phyloP scores from a whole-genome alignment of 2,888 invertebrate species.

The Stictocephala bisonia region DNA sequence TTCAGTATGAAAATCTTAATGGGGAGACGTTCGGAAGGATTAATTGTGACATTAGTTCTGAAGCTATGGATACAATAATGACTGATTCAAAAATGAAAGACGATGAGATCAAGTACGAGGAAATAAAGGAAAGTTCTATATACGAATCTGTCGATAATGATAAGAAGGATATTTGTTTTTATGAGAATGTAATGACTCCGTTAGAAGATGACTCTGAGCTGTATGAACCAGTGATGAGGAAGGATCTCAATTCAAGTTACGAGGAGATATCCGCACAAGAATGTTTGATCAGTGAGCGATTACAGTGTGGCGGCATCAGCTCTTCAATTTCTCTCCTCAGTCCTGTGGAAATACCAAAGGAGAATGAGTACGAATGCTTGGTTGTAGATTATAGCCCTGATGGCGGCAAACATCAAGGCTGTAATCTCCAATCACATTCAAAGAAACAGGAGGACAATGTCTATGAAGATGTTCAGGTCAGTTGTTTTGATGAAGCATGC shows the following conservation, averaged over 20 bases:
- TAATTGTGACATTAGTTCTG: constrained; percentile 22
- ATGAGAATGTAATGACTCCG: constrained; percentile 37
- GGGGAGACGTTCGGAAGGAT: constrained; percentile 26
- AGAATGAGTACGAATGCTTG: constrained; percentile 52
- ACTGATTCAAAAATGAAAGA: constrained; percentile 18
- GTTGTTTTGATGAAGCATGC: constrained; percentile 2
- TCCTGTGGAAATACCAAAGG: constrained; percentile 46
- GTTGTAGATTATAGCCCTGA: constrained; percentile 53
- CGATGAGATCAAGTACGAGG: constrained; percentile 46
- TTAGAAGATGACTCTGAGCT: constrained; percentile 40
- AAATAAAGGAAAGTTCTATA: constrained; percentile 46
- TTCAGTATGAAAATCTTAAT: constrained; percentile 44
- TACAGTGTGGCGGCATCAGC: constrained; percentile 42
- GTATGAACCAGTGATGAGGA: constrained; percentile 44
- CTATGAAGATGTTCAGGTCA: constrained; percentile 69
- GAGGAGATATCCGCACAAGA: constrained; percentile 41
- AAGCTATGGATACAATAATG: constrained; percentile 18
- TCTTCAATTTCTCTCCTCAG: constrained; percentile 41
- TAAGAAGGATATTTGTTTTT: constrained; percentile 41
- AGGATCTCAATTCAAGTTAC: constrained; percentile 33
- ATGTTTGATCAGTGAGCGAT: constrained; percentile 42
- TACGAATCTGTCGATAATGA: constrained; percentile 45
- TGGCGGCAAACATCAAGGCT: constrained; percentile 19
- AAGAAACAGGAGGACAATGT: constrained; percentile 63
- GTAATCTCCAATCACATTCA: constrained; percentile 17